A percentile compares a stretch with the other conserved stretches of the same genome.
Conservation (phyloP, 1,140 invertebrate genomes). For the Trachymyrmex septentrionalis region DNA sequence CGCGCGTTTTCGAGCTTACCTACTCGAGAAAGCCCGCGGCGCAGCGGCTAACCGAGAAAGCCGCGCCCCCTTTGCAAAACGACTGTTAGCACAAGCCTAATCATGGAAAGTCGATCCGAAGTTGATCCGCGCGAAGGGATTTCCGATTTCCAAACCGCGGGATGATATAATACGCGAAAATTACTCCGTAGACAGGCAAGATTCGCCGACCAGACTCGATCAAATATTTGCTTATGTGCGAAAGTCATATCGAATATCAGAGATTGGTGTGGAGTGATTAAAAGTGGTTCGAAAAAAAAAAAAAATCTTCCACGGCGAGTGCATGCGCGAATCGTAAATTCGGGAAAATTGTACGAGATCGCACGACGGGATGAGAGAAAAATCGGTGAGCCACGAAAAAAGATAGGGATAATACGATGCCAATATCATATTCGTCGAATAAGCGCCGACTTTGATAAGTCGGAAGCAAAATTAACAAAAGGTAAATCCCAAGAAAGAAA, state of each 20-base stretch:
- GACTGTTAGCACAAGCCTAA: constrained; percentile 50
- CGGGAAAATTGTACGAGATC: constrained; percentile 1
- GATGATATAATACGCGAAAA: constrained; percentile 48
- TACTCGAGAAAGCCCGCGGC: constrained; percentile 3
- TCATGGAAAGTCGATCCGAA: constrained; percentile 51
- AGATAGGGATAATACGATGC: constrained; percentile 23
- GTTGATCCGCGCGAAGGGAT: constrained; percentile 34
- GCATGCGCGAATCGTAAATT: background rate
- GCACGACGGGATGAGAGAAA: constrained; percentile 34
- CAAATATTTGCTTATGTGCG: constrained; percentile 59
- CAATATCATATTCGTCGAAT: constrained; percentile 16
- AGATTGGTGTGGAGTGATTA: constrained; percentile 42
- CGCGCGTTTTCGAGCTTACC: constrained; percentile 29
- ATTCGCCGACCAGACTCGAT: constrained; percentile 37
- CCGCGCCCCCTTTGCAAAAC: constrained; percentile 19
- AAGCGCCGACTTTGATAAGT: background rate
- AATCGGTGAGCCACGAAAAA: constrained; percentile 15
- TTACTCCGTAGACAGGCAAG: constrained; percentile 40
- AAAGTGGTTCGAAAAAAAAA: constrained; percentile 6
- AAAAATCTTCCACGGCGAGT: background rate
- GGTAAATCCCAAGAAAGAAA: background rate
- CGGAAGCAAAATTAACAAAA: constrained; percentile 20
- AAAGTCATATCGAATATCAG: constrained; percentile 58
- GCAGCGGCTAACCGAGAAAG: background rate
- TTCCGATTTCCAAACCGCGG: constrained; percentile 21